phyloP scores from a whole-genome alignment of 1,140 invertebrate genomes.

The Camponotus pennsylvanicus region DNA sequence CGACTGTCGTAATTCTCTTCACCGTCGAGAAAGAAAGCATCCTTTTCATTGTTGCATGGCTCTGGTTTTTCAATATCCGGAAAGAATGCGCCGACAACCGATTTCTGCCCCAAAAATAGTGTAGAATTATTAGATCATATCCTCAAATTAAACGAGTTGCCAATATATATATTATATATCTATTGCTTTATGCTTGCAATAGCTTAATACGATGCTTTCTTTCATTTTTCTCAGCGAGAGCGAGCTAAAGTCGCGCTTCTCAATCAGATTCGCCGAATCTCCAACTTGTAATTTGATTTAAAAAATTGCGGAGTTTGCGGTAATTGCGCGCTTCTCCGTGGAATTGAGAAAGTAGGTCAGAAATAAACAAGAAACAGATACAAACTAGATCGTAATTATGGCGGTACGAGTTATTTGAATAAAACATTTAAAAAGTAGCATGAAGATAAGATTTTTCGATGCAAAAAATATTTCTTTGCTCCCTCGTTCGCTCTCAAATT shows the following conservation, averaged over 20 bases:
- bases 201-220: constrained; percentile 3
- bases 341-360: neutral
- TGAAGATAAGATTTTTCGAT: neutral
- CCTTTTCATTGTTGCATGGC: constrained; percentile 17
- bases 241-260: neutral
- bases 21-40: constrained; percentile 12
- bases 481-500: neutral
- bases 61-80: constrained; percentile 39
- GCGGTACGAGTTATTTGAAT: neutral
- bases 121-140: constrained; percentile 44
- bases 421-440: neutral
- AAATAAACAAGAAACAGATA: constrained; percentile 1
- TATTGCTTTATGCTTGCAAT: neutral
- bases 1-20: constrained; percentile 28
- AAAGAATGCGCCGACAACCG: constrained; percentile 4
- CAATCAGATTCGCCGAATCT: constrained; percentile 12
- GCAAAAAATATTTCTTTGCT: neutral
- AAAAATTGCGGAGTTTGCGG: neutral
- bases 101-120: constrained; percentile 18
- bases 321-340: neutral
- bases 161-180: neutral
- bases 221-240: neutral
- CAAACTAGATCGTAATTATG: neutral
- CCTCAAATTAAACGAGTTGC: constrained; percentile 41
- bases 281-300: neutral